Conservation (phyloP, 2,888 invertebrate species). For the Lithophane semibrunnea region DNA sequence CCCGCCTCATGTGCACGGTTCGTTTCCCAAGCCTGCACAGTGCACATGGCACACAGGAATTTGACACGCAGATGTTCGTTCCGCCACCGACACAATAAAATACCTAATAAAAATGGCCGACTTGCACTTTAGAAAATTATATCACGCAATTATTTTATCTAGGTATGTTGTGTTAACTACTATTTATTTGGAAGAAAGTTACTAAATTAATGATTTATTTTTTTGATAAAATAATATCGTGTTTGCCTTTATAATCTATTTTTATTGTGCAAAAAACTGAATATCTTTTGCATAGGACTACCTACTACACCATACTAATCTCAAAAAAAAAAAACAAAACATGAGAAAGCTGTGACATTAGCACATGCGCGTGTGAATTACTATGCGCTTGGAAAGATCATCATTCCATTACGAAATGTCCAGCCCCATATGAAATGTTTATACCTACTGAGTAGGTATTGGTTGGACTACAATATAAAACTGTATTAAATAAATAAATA, state of each 20-base stretch:
- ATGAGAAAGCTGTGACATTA: slow-evolving; percentile 78
- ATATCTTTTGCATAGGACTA: neutral
- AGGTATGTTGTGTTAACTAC: neutral
- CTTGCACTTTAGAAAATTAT: slow-evolving; percentile 70
- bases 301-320: neutral
- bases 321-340: slow-evolving; percentile 48
- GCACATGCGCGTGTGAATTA: slow-evolving; percentile 72
- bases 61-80: slow-evolving; percentile 90
- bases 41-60: slow-evolving; percentile 89
- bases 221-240: neutral
- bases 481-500: neutral
- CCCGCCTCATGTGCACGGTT: slow-evolving; percentile 81
- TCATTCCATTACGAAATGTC: slow-evolving; percentile 70
- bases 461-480: neutral
- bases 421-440: slow-evolving; percentile 22
- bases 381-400: slow-evolving; percentile 72
- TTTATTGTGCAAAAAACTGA: neutral
- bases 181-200: slow-evolving; percentile 17
- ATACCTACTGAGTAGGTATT: slow-evolving; percentile 8
- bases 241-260: neutral
- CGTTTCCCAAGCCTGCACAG: slow-evolving; percentile 88
- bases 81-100: slow-evolving; percentile 84
- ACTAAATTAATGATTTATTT: neutral
- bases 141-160: slow-evolving; percentile 32
- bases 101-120: slow-evolving; percentile 84